Evolutionary conservation across 2,797 vertebrate genomes (phyloP).

Genomic region (Poliocrania exsul): DNA sequence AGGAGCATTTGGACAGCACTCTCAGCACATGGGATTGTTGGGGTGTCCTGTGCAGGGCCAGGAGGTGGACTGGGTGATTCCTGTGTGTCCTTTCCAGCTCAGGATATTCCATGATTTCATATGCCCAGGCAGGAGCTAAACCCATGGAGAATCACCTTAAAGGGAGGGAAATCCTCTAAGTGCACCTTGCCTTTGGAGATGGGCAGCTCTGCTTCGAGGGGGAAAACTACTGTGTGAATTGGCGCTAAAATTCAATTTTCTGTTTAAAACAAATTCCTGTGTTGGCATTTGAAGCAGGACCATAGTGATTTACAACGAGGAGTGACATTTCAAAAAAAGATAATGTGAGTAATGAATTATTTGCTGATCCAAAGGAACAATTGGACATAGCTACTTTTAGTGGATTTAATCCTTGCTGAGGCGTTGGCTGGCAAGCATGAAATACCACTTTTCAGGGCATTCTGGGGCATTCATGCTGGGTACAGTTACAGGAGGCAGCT

Average conservation of each 20-base stretch:
- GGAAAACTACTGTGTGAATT: not conserved
- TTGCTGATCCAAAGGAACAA: conserved; percentile 60
- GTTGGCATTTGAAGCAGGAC: conserved; percentile 9
- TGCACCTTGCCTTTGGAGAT: not conserved
- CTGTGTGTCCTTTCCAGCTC: not conserved
- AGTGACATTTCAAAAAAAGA: conserved; percentile 40
- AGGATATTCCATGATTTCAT: not conserved
- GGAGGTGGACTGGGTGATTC: not conserved
- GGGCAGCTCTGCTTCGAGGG: not conserved
- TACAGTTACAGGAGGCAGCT: conserved; percentile 63
- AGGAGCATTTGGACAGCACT: rapidly evolving
- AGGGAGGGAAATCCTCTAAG: not conserved
- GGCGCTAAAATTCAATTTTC: conserved; percentile 30
- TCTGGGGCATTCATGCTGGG: conserved; percentile 55
- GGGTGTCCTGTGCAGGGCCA: not conserved
- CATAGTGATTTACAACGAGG: not conserved
- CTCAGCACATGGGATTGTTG: not conserved
- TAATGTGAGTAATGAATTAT: conserved; percentile 64
- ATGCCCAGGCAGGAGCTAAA: not conserved
- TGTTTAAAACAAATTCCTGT: not conserved
- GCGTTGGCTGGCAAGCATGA: conserved; percentile 48
- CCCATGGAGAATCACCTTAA: not conserved
- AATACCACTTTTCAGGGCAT: conserved; percentile 54
- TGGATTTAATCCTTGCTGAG: conserved; percentile 55
- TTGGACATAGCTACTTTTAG: conserved; percentile 62